A percentile compares a stretch with the other conserved stretches of the same genome.
Evolutionary conservation across 2,888 invertebrate genomes (phyloP).

Genomic region (Prosapia bicincta): DNA sequence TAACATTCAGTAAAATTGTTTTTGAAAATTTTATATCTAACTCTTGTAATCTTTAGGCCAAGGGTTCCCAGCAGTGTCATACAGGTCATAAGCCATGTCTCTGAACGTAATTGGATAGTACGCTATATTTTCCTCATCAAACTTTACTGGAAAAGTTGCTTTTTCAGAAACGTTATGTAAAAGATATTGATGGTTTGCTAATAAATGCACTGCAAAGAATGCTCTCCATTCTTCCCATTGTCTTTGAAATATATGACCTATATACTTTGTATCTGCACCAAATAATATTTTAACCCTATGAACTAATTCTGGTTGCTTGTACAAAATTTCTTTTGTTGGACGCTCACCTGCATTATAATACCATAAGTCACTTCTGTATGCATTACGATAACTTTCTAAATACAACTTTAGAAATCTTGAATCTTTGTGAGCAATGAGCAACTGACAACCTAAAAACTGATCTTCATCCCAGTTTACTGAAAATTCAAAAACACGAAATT

Average conservation of each 20-base stretch:
- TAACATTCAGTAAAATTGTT: too few relatives aligned
- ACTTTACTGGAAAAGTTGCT: slow-evolving; percentile 24
- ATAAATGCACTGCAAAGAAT: slow-evolving; percentile 44
- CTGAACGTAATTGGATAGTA: slow-evolving; percentile 11
- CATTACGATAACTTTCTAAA: slow-evolving; percentile 41
- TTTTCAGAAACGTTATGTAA: not conserved
- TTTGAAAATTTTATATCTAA: too few relatives aligned
- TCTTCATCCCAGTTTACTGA: slow-evolving; percentile 20
- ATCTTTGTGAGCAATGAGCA: slow-evolving; percentile 38
- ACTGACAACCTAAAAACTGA: slow-evolving; percentile 19
- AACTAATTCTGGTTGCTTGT: slow-evolving; percentile 42
- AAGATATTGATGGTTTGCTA: slow-evolving; percentile 41
- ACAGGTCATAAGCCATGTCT: slow-evolving; percentile 31
- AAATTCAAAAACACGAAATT: slow-evolving; percentile 14
- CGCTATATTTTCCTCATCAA: slow-evolving; percentile 12
- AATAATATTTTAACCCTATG: slow-evolving; percentile 43
- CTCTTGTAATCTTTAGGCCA: not conserved
- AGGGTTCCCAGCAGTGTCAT: not conserved
- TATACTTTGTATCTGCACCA: slow-evolving; percentile 43
- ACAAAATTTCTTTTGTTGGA: slow-evolving; percentile 44
- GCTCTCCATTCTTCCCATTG: slow-evolving; percentile 42
- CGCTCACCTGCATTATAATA: slow-evolving; percentile 47
- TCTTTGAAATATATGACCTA: slow-evolving; percentile 38
- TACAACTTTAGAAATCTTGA: slow-evolving; percentile 41
- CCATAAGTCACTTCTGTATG: slow-evolving; percentile 38